Conservation (phyloP, 2,797 vertebrate genomes). For the Ctenosaura bakeri region DNA sequence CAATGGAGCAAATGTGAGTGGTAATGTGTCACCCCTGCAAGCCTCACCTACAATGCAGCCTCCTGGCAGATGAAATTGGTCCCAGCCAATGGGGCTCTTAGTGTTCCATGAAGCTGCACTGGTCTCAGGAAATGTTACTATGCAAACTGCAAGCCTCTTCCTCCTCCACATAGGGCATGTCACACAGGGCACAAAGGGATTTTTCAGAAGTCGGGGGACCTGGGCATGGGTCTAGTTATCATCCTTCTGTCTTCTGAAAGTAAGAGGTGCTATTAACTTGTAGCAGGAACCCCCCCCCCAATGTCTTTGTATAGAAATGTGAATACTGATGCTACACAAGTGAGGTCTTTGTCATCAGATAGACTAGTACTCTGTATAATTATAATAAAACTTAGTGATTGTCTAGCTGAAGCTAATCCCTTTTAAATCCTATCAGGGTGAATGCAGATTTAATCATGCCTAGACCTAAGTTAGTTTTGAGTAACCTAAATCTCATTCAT, state of each 20-base stretch:
- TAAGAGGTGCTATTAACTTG: neutral
- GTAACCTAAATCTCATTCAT: neutral
- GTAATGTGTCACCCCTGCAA: no score
- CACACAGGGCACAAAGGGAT: no score
- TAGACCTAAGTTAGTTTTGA: neutral
- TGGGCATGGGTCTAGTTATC: neutral
- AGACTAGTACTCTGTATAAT: constrained; percentile 5
- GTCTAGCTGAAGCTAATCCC: constrained; percentile 9
- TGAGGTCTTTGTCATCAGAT: neutral
- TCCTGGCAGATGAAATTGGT: no score
- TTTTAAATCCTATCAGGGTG: neutral
- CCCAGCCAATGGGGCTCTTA: no score
- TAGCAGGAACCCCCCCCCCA: no score
- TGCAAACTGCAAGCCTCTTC: no score
- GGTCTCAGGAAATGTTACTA: no score
- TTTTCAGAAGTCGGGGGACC: no score
- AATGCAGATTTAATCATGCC: neutral
- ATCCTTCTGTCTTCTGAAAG: neutral
- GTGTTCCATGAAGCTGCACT: no score
- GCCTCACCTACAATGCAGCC: no score
- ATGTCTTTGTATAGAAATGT: neutral
- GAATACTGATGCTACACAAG: neutral
- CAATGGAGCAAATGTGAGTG: no score
- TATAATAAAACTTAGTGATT: neutral
- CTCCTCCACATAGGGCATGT: no score